Evolutionary conservation across 2,888 invertebrate species (phyloP).

Genomic region (Thera britannica): DNA sequence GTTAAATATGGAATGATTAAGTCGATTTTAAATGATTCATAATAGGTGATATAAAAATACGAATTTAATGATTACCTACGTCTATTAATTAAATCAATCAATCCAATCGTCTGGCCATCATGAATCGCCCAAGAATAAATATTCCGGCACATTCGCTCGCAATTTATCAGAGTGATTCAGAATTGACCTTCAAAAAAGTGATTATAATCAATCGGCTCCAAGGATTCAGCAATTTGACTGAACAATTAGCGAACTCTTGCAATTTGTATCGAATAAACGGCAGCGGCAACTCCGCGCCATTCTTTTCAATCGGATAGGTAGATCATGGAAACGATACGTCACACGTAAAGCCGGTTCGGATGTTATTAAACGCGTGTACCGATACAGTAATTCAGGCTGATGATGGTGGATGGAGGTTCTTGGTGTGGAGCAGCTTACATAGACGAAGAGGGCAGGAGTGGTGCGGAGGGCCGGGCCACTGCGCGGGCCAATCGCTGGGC

Average conservation of each 20-base stretch:
- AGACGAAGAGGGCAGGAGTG: conserved; percentile 24
- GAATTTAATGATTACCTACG: conserved; percentile 4
- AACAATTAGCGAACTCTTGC: conserved; percentile 30
- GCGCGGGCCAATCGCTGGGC: conserved; percentile 21
- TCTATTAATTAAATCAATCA: conserved; percentile 18
- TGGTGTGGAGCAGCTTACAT: conserved; percentile 53
- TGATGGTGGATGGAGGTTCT: conserved; percentile 51
- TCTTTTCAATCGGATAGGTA: conserved; percentile 50
- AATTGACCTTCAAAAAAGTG: conserved; percentile 20
- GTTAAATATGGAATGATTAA: background rate
- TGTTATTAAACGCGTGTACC: conserved; percentile 50
- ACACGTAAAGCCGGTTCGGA: conserved; percentile 52
- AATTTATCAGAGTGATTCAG: conserved; percentile 10
- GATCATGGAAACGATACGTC: conserved; percentile 57
- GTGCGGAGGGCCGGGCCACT: conserved; percentile 12
- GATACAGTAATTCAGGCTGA: conserved; percentile 57
- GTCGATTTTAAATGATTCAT: conserved; percentile 1
- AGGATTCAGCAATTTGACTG: conserved; percentile 27
- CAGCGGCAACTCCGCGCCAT: conserved; percentile 29
- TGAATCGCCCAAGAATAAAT: conserved; percentile 12
- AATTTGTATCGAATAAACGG: conserved; percentile 27
- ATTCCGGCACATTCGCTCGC: conserved; percentile 8
- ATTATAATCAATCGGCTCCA: conserved; percentile 35
- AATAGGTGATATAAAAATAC: background rate
- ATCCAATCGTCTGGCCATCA: conserved; percentile 3